Evolutionary conservation across 1,140 invertebrate genomes (phyloP), one percentile per base, ranked within the genome.

Genomic region (Eriosoma lanigerum): DNA sequence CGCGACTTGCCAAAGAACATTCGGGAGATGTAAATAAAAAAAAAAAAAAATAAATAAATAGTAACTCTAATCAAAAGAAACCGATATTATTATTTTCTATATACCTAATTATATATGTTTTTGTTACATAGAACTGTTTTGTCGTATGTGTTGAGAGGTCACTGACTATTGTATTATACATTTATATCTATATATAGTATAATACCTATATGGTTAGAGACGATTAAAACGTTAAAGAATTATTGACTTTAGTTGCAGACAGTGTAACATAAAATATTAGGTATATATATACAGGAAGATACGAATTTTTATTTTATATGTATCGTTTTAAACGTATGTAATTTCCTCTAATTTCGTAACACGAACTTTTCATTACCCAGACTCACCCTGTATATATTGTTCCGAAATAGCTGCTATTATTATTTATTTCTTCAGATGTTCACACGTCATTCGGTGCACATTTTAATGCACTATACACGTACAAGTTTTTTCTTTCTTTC

Each of bases 381-480:
- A 38, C 3, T 38, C 32, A 38, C 32, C 32, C 32, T 38, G 32
- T 38, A 38, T 8, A 38, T 38, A 4, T 4, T 38, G 32, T 12
- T 66, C 48, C 1, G 29, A 72, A 72, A 72, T 72, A 72, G 68
- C 21, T 68, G n/a, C 32, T 10, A 10, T n/a, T 50, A 70, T 70
- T 29, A 52, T 72, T 50, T 72, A 72, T 72, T 52, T 29, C 46
- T 12, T 72, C 3, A 13, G 68, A 75, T 78, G 56, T 78, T 62
- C 75, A 38, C 75, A 78, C 75, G 32, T 78, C 75, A 48, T 78
- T 78, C 44, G 46, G 48, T 72, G 68, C 68, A 72, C 46, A 72
- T 78, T 78, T 78, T 78, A 60, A 78, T 78, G 24, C 52, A 21
- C 21, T 26, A 62, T 38, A 10, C 13, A 56, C n/a, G 72, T 58